These are phyloP conservation scores for Circaetus gallicus DNA, from an alignment of 2,113 vertebrate species.

Conservation along the genomic window DNA sequence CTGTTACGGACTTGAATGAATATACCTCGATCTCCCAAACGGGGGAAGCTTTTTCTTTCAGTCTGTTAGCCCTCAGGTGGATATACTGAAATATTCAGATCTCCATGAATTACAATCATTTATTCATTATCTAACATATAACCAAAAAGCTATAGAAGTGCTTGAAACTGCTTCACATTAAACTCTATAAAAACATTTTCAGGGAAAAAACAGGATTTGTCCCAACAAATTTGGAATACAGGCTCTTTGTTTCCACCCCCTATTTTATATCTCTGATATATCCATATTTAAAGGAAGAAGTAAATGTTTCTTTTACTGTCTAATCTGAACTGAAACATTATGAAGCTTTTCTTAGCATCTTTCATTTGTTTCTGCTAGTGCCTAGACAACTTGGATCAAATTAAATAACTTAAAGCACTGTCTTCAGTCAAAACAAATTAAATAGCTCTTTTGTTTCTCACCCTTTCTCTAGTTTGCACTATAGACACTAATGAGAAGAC, in stretches of 20 bases:
- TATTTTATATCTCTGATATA: neutral
- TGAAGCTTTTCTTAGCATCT: neutral
- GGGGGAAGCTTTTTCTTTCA: slow-evolving; percentile 23
- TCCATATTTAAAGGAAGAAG: neutral
- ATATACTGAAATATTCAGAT: neutral
- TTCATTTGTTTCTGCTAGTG: neutral
- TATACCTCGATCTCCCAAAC: slow-evolving; percentile 18
- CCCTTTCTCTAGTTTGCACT: neutral
- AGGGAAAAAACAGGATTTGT: neutral
- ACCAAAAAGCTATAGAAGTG: neutral
- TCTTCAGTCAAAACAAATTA: neutral
- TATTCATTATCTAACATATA: neutral
- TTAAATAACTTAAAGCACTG: neutral
- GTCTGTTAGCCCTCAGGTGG: neutral
- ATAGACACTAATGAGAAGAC: neutral
- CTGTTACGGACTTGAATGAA: slow-evolving; percentile 14
- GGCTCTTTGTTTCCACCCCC: neutral
- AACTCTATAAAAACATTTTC: neutral
- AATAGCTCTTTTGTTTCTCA: neutral
- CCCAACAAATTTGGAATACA: neutral
- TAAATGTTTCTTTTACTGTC: neutral
- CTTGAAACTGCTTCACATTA: neutral
- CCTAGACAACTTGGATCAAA: neutral
- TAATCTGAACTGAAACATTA: neutral
- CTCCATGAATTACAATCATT: neutral